phyloP scores from a whole-genome alignment of 2,888 invertebrate species.

The Dysmachus trigonus region DNA sequence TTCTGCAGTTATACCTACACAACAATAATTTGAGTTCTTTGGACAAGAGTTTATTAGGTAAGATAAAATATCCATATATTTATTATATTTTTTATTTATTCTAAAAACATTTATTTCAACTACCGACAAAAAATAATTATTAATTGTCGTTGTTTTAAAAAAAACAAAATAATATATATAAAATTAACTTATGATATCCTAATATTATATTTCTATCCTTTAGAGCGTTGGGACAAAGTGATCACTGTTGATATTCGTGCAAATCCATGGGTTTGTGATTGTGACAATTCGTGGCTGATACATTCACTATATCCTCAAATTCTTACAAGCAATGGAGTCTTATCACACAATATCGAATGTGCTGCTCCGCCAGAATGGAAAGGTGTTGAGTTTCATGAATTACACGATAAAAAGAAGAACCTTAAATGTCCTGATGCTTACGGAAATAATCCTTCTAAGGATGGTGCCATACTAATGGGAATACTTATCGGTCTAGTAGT shows the following conservation, averaged over 20 bases:
- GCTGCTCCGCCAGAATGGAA: constrained; percentile 73
- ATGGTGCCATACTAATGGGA: constrained; percentile 75
- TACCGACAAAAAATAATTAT: too few relatives aligned
- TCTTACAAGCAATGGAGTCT: constrained; percentile 53
- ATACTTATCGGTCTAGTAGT: constrained; percentile 71
- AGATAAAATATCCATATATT: constrained; percentile 53
- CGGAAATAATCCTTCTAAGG: constrained; percentile 72
- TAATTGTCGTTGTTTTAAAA: too few relatives aligned
- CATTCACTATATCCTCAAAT: constrained; percentile 70
- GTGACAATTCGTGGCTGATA: constrained; percentile 81
- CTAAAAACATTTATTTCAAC: too few relatives aligned
- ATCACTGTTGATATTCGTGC: constrained; percentile 73
- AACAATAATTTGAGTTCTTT: constrained; percentile 70
- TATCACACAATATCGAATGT: constrained; percentile 68
- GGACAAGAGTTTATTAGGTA: constrained; percentile 66
- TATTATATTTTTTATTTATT: too few relatives aligned
- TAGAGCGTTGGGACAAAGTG: constrained; percentile 77
- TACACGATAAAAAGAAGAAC: constrained; percentile 67
- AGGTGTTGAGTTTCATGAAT: constrained; percentile 68
- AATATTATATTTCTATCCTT: constrained; percentile 54
- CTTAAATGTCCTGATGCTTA: constrained; percentile 75
- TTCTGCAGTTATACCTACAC: constrained; percentile 73
- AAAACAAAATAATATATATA: too few relatives aligned
- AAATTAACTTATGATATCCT: background rate
- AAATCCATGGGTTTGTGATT: constrained; percentile 84